phyloP scores from a whole-genome alignment of 2,888 invertebrate genomes.

The Prenolepis imparis region DNA sequence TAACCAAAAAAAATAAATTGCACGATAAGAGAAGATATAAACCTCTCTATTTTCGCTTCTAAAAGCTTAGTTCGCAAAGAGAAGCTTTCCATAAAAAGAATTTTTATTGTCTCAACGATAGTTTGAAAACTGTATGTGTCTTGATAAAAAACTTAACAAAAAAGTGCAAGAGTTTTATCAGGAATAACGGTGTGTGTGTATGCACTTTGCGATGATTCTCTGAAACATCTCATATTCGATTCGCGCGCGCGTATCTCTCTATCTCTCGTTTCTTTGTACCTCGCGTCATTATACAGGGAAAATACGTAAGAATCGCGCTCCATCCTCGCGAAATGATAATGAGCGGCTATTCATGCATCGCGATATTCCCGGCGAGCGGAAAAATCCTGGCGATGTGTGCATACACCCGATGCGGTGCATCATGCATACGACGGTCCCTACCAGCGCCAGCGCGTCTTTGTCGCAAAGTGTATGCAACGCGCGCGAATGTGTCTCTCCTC shows the following conservation, averaged over 20 bases:
- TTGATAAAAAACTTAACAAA: background rate
- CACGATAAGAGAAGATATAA: no score
- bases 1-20: no score
- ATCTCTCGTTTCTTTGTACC: background rate
- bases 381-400: conserved; percentile 23
- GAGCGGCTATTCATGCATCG: conserved; percentile 40
- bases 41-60: background rate
- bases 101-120: background rate
- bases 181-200: background rate
- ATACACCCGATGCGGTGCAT: conserved; percentile 1
- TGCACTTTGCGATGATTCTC: background rate
- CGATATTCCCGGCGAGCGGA: conserved; percentile 26
- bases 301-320: conserved; percentile 13
- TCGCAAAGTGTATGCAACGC: conserved; percentile 52
- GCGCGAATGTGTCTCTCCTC: conserved; percentile 71
- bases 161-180: background rate
- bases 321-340: conserved; percentile 41
- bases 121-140: background rate
- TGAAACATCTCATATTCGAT: background rate
- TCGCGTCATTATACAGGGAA: background rate
- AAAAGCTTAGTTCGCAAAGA: background rate
- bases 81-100: background rate
- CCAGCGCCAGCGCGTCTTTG: conserved; percentile 42
- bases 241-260: background rate
- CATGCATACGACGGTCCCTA: conserved; percentile 21